Base-by-base conservation (phyloP, 2,888 invertebrate genomes). In the Caenorhabditis afra region DNA sequence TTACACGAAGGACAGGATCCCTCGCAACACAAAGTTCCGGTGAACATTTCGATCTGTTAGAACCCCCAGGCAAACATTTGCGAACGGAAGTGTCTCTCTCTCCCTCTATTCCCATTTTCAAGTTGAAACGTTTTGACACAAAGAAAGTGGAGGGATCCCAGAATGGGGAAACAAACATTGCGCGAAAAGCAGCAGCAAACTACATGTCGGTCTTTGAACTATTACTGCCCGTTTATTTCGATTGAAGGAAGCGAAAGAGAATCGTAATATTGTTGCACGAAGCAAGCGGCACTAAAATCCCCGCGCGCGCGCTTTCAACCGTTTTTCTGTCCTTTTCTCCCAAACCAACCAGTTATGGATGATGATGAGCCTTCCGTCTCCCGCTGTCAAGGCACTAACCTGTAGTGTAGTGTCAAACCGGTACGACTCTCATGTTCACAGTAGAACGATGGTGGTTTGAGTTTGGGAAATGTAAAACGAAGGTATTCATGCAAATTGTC, bases 391-490 rank as follows among this genome's bases (percentile, higher is more conserved):
- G 45, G 55, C 53, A 71, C 73, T 74, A 55, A 86, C 87, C 96
- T 93, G 91, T 96, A 96, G 91, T 97, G 97, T 73, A 98, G 92
- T 0, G 96, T 96, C 79, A 98, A 92, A 0, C 97, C 97, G 89
- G 95, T 94, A 68, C 94, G 93, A 0, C 95, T 95, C 91, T 98
- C 97, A 90, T 96, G 95, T 91, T 97, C 97, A 90, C 96, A 96
- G 87, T 96, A 97, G 91, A 98, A 98, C 65, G 96, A 96, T 0
- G 98, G 98, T 0, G 97, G 97, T 82, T 94, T 92, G 92, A 94
- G 93, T 86, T 94, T 95, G 94, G 89, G 88, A 70, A 86, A 88
- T 39, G 84, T 86, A 79, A 87, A 88, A 23, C 85, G 77, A 18
- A 87, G 80, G 64, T 90, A 75, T 81, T 86, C 87, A 79, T 87